Evolutionary conservation across 1,140 invertebrate genomes (phyloP), one percentile per base, ranked within the genome.

Genomic region (Procambarus clarkii): DNA sequence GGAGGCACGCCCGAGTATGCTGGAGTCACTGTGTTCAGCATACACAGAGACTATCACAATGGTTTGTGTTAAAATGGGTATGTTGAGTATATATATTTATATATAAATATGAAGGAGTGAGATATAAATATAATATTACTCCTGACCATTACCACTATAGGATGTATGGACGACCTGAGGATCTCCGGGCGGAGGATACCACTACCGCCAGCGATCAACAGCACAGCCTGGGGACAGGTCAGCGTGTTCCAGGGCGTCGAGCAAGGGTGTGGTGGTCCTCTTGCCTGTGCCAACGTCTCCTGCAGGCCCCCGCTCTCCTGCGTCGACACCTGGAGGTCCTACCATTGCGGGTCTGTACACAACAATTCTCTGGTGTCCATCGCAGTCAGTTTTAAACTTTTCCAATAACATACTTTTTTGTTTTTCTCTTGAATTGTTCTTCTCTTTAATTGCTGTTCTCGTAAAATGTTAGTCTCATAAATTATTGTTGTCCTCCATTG

Each of bases 1-100:
- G 98, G 98, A 83, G 98, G 98, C 4, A 98, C 98, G 94, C 98
- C 98, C 3, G 98, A 98, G 94, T 98, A 98, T 93, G 98, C 98
- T 24, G 98, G 98, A 34, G 97, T 98, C 0, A 94, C 97, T 80
- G 98, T 97, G 0, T 98, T 98, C 94, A 97, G 98, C 95, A 98
- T 98, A 8, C 98, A 98, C 94, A 97, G 97, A 15, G 98, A 98
- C 94, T 98, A 97, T 94, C 97, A 98, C 93, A 98, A 98, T 96
- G 97, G 97, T 97, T 94, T 94, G 92, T 74, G n/a, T 34, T 34
- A 34, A 34, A 34, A 0, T 34, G 34, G 34, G 34, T 34, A 34
- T 34, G 34, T 34, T 34, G 34, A 34, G 34, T 34, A 34, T 34
- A 34, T 34, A 34, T 34, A 34, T 34, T 0, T 34, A 34, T 34